A percentile compares a stretch with the other conserved stretches of the same genome.
These are phyloP conservation scores for Melieria picta DNA, from an alignment of 2,888 invertebrate genomes.

Conservation along the genomic window DNA sequence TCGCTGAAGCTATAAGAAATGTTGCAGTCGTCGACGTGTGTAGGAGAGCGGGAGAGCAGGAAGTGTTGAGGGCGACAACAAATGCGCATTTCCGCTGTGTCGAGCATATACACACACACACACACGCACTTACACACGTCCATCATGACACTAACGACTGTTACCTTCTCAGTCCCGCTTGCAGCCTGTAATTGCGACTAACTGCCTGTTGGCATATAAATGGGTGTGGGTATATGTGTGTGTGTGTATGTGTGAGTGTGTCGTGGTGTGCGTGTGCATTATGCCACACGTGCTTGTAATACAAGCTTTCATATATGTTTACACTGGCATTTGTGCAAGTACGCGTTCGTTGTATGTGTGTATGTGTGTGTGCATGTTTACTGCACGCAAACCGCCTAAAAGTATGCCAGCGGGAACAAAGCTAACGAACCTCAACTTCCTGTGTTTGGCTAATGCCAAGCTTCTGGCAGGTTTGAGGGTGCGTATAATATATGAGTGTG, in stretches of 20 bases:
- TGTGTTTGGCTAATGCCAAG: neutral
- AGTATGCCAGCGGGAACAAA: conserved; percentile 15
- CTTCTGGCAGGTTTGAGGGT: neutral
- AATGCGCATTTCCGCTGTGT: neutral
- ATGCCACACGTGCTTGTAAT: conserved; percentile 48
- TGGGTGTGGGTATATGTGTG: neutral
- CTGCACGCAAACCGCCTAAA: conserved; percentile 14
- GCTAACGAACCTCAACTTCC: conserved; percentile 33
- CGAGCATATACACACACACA: too few species aligned
- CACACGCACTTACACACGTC: too few species aligned
- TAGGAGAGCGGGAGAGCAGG: too few species aligned
- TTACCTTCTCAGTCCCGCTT: neutral
- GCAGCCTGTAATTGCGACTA: neutral
- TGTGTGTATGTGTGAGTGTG: conserved; percentile 8
- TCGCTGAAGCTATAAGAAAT: too few species aligned
- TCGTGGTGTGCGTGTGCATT: conserved; percentile 17
- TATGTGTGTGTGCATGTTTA: conserved; percentile 39
- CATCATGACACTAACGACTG: neutral
- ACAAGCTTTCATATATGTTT: conserved; percentile 16
- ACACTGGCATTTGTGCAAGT: conserved; percentile 2
- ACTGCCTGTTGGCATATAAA: neutral
- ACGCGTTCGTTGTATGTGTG: conserved; percentile 42
- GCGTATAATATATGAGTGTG: neutral
- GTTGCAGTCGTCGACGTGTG: too few species aligned
- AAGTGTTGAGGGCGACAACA: too few species aligned